These are phyloP conservation scores for Chamaea fasciata DNA, from an alignment of 2,113 vertebrate species.

Conservation along the genomic window DNA sequence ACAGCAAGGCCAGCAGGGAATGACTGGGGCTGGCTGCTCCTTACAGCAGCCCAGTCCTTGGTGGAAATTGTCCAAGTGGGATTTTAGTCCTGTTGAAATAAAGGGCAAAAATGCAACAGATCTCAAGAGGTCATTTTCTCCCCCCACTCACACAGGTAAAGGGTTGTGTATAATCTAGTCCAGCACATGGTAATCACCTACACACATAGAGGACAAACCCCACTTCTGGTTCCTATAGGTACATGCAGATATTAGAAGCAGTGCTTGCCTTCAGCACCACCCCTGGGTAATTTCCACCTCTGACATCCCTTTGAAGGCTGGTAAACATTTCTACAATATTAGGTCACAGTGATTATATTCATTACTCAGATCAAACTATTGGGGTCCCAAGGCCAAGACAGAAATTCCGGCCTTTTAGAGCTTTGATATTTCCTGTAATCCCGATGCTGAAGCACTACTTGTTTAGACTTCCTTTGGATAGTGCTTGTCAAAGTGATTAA, in stretches of 20 bases:
- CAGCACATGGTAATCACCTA: background rate
- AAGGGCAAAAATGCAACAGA: background rate
- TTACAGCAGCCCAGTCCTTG: background rate
- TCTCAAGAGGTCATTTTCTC: background rate
- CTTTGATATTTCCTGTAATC: background rate
- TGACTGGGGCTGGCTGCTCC: background rate
- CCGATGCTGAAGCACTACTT: background rate
- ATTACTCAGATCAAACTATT: background rate
- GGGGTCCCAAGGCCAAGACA: background rate
- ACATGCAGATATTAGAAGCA: background rate
- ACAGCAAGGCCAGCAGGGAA: background rate
- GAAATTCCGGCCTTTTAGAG: background rate
- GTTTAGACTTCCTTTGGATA: background rate
- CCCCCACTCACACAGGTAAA: background rate
- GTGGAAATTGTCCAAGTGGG: background rate
- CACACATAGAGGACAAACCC: background rate
- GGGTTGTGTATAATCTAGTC: background rate
- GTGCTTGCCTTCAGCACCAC: background rate
- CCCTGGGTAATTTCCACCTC: background rate
- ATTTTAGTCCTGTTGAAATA: background rate
- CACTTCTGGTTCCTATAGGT: background rate
- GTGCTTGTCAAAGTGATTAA: background rate
- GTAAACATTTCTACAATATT: background rate
- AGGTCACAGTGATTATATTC: background rate
- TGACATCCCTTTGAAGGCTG: background rate